phyloP scores from a whole-genome alignment of 2,888 invertebrate species.

The Lasioglossum morio region DNA sequence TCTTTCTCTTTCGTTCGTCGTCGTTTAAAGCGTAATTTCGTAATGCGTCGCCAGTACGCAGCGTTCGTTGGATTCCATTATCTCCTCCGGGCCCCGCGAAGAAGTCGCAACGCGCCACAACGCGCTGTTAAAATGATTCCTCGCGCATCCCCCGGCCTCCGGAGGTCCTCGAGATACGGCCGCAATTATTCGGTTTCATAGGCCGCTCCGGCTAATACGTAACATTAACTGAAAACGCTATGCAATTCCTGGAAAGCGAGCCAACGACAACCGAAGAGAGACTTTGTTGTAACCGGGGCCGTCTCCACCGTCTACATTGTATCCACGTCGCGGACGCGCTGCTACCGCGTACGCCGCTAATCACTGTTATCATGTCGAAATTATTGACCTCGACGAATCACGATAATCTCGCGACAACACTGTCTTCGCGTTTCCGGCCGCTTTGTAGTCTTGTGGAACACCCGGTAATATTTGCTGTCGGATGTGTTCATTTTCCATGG shows the following conservation, averaged over 20 bases:
- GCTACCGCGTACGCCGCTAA: neutral
- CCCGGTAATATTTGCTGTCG: neutral
- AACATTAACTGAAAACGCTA: conserved; percentile 50
- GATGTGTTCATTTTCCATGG: neutral
- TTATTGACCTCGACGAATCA: conserved; percentile 3
- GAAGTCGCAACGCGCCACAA: conserved; percentile 4
- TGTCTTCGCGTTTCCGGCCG: neutral
- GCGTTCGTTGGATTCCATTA: conserved; percentile 49
- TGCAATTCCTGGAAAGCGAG: conserved; percentile 43
- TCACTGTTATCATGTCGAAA: conserved; percentile 22
- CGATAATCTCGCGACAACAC: neutral
- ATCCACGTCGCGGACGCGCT: neutral
- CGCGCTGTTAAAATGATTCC: conserved; percentile 29
- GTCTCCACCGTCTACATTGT: conserved; percentile 1
- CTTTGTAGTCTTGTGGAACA: neutral
- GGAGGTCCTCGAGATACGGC: conserved; percentile 20
- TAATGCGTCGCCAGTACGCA: conserved; percentile 54
- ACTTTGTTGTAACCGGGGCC: neutral
- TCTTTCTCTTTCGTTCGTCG: conserved; percentile 3
- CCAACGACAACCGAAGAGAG: neutral
- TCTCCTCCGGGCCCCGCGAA: conserved; percentile 30
- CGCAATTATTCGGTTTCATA: conserved; percentile 57
- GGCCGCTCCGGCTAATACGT: conserved; percentile 53
- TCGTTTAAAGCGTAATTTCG: conserved; percentile 56
- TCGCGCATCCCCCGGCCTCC: neutral